phyloP scores from a whole-genome alignment of 1,140 invertebrate species.

The Eupristina koningsbergeri region DNA sequence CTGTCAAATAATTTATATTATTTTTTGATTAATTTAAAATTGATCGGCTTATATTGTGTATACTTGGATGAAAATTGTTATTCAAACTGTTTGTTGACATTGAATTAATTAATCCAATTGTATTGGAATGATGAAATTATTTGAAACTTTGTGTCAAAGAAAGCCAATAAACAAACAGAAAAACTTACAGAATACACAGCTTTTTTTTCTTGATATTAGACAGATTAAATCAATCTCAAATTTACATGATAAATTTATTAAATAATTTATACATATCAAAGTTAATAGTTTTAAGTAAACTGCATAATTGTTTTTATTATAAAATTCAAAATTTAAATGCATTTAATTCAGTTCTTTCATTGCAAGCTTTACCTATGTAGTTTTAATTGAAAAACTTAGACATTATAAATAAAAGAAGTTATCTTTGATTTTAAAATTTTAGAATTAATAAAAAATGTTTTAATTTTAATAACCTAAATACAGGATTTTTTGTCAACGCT shows the following conservation, averaged over 20 bases:
- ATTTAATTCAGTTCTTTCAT: not conserved
- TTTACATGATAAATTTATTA: not conserved
- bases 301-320: not conserved
- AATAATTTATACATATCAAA: not conserved
- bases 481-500: not conserved
- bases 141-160: not conserved
- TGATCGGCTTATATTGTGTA: not conserved
- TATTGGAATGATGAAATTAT: not conserved
- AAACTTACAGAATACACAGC: not conserved
- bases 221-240: not conserved
- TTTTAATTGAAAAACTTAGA: not conserved
- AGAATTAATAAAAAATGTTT: too few species aligned
- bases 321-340: not conserved
- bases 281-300: not conserved
- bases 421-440: not conserved
- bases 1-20: too few species aligned
- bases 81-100: not conserved
- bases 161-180: not conserved
- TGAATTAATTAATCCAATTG: not conserved
- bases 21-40: not conserved
- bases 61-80: not conserved
- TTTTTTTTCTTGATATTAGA: not conserved
- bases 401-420: not conserved
- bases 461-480: not conserved
- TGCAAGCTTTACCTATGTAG: not conserved